Evolutionary conservation across 2,888 invertebrate species (phyloP), one percentile per base, ranked within the genome.

Genomic region (Psylliodes chrysocephalus): DNA sequence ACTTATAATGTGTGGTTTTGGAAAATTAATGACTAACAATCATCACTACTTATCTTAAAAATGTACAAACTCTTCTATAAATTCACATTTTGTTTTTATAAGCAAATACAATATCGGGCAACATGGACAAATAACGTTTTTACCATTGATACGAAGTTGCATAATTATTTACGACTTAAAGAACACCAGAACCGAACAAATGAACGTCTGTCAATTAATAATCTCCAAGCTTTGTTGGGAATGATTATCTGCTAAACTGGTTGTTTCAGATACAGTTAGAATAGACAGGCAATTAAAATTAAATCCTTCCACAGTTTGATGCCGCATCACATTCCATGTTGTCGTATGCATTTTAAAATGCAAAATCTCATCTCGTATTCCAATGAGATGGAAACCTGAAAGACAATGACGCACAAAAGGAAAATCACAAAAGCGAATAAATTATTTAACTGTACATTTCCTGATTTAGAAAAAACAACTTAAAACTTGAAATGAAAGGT

Each of bases 181-280:
- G 51, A 12, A 33, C 8, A 51, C 17, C 14, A 10, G 15, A 51
- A 15, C 15, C 10, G 17, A 52, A 35, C 12, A n/a, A 1, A n/a
- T 12, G 18, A 22, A 19, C 30, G 14, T n/a, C 52, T 52, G 54
- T 22, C 40, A 54, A 54, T 54, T 38, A 22, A 54, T 40, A 40
- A 54, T 54, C 54, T 54, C 40, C 0, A 7, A 54, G 54, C 54
- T 54, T 54, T 54, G 54, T 54, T 54, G 17, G 40, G 38, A 54
- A 40, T 54, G 40, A 54, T 54, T 54, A 54, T 54, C 64, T 64
- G 28, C 53, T 68, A 71, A 71, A 71, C 71, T 65, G 71, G 71
- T 71, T 71, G 68, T 70, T 71, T 71, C 56, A 67, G 63, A 68
- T 68, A 71, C 71, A 71, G 71, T 71, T 71, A 71, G 67, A 59